phyloP scores from a whole-genome alignment of 64 coral and sea anemone species.

The Montipora capricornis region DNA sequence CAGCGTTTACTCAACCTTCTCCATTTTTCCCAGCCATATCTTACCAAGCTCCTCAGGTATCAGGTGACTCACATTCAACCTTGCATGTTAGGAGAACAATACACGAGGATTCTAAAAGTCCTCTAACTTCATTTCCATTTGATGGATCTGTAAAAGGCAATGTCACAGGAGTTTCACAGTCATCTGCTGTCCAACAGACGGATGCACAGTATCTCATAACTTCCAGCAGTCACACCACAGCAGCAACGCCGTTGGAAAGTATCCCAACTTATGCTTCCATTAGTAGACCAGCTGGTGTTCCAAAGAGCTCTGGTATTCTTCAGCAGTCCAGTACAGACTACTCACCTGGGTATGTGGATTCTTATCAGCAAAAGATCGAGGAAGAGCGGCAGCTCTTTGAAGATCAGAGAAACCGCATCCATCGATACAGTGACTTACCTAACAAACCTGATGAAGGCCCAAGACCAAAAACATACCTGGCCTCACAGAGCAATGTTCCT shows the following conservation, averaged over 20 bases:
- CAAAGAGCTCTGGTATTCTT: neutral
- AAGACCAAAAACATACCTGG: neutral
- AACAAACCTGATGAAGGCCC: neutral
- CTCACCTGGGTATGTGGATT: constrained; percentile 57
- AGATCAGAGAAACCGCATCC: constrained; percentile 28
- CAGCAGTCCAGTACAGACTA: constrained; percentile 11
- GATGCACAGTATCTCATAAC: neutral
- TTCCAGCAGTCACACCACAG: neutral
- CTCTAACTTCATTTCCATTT: neutral
- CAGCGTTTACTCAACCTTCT: neutral
- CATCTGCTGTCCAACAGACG: neutral
- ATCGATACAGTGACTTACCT: constrained; percentile 3
- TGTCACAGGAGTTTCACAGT: neutral
- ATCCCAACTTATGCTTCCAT: neutral
- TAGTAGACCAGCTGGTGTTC: neutral
- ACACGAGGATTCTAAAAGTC: neutral
- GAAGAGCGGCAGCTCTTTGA: constrained; percentile 66
- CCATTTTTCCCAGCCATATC: neutral
- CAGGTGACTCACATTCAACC: neutral
- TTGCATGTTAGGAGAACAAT: neutral
- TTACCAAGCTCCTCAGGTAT: neutral
- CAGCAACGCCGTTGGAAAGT: neutral
- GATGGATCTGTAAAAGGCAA: neutral
- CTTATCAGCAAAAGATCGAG: constrained; percentile 60
- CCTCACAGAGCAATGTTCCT: neutral